These are phyloP conservation scores for Linyphia triangularis DNA, from an alignment of 2,888 invertebrate species.

Conservation along the genomic window DNA sequence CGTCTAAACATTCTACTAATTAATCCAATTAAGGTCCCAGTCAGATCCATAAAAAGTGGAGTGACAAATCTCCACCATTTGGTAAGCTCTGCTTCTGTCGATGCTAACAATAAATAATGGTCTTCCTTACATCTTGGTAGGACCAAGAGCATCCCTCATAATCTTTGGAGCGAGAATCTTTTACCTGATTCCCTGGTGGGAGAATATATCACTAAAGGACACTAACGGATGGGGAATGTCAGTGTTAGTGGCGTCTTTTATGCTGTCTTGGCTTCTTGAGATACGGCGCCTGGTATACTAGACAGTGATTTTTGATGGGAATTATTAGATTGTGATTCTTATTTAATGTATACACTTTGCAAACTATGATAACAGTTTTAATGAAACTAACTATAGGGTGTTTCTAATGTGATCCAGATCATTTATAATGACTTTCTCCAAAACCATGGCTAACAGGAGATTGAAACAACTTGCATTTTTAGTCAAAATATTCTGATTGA, in stretches of 20 bases:
- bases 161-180: background rate
- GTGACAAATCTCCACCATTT: background rate
- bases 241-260: background rate
- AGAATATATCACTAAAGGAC: background rate
- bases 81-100: background rate
- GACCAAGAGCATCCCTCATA: background rate
- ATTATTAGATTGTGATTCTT: too few relatives aligned
- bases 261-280: too few relatives aligned
- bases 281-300: too few relatives aligned
- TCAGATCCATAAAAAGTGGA: background rate
- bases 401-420: too few relatives aligned
- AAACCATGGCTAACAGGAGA: too few relatives aligned
- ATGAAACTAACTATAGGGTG: too few relatives aligned
- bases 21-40: background rate
- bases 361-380: too few relatives aligned
- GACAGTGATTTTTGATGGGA: too few relatives aligned
- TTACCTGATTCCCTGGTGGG: background rate
- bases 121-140: background rate
- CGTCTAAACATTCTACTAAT: background rate
- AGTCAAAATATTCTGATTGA: too few relatives aligned
- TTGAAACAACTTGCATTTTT: too few relatives aligned
- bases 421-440: too few relatives aligned
- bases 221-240: background rate
- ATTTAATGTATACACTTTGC: too few relatives aligned
- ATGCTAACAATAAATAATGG: background rate